phyloP scores from a whole-genome alignment of 2,888 invertebrate genomes.

The Tryphoninae sp. region DNA sequence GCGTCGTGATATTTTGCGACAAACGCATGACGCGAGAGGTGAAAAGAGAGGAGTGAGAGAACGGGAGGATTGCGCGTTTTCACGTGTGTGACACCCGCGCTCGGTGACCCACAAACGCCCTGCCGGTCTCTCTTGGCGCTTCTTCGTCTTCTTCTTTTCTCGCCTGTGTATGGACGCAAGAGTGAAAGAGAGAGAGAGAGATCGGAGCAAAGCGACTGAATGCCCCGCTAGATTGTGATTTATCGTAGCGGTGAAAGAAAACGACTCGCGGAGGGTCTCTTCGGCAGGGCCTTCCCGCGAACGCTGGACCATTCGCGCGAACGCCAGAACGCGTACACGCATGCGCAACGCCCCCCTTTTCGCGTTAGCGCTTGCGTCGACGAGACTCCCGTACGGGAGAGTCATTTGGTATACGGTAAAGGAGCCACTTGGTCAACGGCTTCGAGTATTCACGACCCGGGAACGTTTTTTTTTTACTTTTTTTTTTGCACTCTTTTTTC shows the following conservation, averaged over 20 bases:
- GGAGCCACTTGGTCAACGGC: constrained; percentile 42
- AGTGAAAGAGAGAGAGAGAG: constrained; percentile 31
- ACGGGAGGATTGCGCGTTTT: constrained; percentile 64
- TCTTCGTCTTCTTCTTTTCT: constrained; percentile 20
- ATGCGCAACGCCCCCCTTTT: constrained; percentile 16
- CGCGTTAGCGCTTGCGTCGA: constrained; percentile 1
- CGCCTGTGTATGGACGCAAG: background rate
- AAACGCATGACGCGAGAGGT: background rate
- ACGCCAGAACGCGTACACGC: constrained; percentile 29
- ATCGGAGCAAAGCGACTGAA: constrained; percentile 62
- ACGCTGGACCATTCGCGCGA: constrained; percentile 10
- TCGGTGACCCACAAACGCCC: constrained; percentile 69
- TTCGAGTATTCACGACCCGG: constrained; percentile 44
- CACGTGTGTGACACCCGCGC: constrained; percentile 67
- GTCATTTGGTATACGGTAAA: constrained; percentile 30
- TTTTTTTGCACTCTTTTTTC: constrained; percentile 3
- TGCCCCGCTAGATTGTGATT: constrained; percentile 74
- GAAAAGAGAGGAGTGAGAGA: constrained; percentile 15
- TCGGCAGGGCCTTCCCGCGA: constrained; percentile 17
- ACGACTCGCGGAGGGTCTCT: constrained; percentile 56
- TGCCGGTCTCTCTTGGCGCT: constrained; percentile 32
- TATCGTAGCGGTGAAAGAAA: constrained; percentile 69
- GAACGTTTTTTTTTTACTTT: constrained; percentile 39
- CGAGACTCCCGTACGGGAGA: constrained; percentile 19
- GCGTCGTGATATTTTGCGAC: background rate